Conservation (phyloP, 2,113 vertebrate species). For the Dromiciops gliroides region DNA sequence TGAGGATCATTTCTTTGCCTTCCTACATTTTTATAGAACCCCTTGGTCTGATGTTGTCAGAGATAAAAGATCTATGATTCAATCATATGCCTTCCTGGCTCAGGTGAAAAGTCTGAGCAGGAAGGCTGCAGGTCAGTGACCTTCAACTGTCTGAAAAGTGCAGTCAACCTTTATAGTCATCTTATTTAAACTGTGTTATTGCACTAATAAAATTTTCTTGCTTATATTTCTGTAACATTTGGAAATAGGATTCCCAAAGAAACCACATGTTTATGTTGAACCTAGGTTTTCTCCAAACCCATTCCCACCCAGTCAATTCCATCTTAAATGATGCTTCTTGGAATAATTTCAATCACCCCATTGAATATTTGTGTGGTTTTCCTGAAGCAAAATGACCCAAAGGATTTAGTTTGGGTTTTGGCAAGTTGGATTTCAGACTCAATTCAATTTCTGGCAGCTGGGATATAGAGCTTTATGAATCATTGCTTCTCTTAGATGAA, state of each 20-base stretch:
- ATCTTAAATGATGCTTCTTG: constrained; percentile 54
- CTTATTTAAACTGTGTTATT: background rate
- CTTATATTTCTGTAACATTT: constrained; percentile 20
- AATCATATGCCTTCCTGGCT: background rate
- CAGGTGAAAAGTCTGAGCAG: background rate
- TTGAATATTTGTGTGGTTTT: constrained; percentile 61
- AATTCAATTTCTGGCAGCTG: constrained; percentile 61
- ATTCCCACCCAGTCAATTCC: background rate
- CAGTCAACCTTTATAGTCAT: accelerated
- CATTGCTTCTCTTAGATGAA: constrained; percentile 72
- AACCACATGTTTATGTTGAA: constrained; percentile 47
- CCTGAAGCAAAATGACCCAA: constrained; percentile 49
- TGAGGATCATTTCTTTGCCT: background rate
- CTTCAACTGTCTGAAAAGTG: background rate
- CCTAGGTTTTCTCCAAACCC: background rate
- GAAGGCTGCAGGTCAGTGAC: background rate
- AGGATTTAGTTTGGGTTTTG: constrained; percentile 64
- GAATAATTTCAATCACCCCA: constrained; percentile 62
- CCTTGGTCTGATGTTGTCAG: background rate
- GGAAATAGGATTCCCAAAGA: constrained; percentile 44
- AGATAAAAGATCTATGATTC: background rate
- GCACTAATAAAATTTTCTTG: constrained; percentile 4
- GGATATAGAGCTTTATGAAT: constrained; percentile 71
- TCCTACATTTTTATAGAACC: constrained; percentile 31
- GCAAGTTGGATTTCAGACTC: constrained; percentile 56